Evolutionary conservation across 2,888 invertebrate species (phyloP), one percentile per base, ranked within the genome.

Genomic region (Cosmopolites sordidus): DNA sequence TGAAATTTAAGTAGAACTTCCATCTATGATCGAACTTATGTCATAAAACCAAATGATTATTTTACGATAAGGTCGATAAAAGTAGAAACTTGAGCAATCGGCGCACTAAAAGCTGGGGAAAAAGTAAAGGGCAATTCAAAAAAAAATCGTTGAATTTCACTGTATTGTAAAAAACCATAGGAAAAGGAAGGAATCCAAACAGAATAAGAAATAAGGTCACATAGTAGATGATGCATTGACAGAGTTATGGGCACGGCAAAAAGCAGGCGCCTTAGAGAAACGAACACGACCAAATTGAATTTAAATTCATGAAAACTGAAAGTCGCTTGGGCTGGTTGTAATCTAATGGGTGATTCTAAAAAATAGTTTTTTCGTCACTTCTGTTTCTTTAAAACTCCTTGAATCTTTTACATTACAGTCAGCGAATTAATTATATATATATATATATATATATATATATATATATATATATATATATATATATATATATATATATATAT

Each of bases 301-400:
- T 71, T 70, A 71, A 71, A 71, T 71, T 71, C 70, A 70, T 70
- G 70, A 70, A 71, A 71, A 70, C 67, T 69, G 69, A 67, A 69
- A 70, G 70, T 69, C 68, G 68, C 67, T 47, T 65, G 16, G 14
- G 16, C 39, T 47, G 39, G 22, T 39, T 22, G 37, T 47, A 12
- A 29, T 47, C 39, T 47, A 39, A 5, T 47, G 47, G 40, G 47
- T 17, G 16, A 40, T 47, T 47, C 47, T 9, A 40, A 47, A 47
- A 39, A 46, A 17, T 17, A 33, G 33, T 33, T 27, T 27, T 15
- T 17, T 15, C 4, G 16, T 16, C 4, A 17, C 11, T n/a, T 15
- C n/a, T n/a, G n/a, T n/a, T n/a, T n/a, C n/a, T n/a, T n/a, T n/a
- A n/a, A n/a, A n/a, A n/a, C n/a, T n/a, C n/a, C n/a, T n/a, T n/a